Percentiles rank a stretch among this genome's conserved stretches.
These are phyloP conservation scores for Allophyes oxyacanthae DNA, from an alignment of 2,888 invertebrate genomes.

Conservation along the genomic window DNA sequence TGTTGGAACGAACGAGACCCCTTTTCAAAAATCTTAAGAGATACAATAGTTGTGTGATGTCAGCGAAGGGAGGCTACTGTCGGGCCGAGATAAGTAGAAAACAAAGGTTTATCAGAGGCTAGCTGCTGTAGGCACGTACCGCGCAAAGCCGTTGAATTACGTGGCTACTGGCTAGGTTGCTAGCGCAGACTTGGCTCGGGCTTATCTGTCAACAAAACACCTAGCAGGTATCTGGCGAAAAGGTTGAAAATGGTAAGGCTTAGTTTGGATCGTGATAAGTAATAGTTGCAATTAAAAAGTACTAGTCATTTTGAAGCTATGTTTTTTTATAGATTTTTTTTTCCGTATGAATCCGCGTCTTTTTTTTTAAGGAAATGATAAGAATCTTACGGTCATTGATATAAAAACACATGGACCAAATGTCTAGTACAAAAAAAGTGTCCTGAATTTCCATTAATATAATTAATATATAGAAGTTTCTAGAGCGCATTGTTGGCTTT, in stretches of 20 bases:
- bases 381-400: too few species aligned
- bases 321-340: conserved; percentile 1
- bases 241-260: conserved; percentile 44
- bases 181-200: conserved; percentile 72
- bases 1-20: too few species aligned
- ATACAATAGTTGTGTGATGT: conserved; percentile 69
- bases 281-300: background rate
- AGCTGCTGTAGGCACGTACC: conserved; percentile 72
- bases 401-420: too few species aligned
- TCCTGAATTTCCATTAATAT: too few species aligned
- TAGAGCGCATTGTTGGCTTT: too few species aligned
- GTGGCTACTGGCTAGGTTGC: conserved; percentile 59
- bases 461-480: too few species aligned
- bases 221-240: conserved; percentile 65
- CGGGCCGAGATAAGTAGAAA: conserved; percentile 73
- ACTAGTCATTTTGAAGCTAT: background rate
- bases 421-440: too few species aligned
- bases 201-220: conserved; percentile 83
- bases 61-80: conserved; percentile 62
- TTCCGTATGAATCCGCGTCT: too few species aligned
- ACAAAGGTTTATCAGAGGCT: conserved; percentile 78
- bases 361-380: too few species aligned
- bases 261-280: conserved; percentile 34
- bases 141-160: conserved; percentile 76
- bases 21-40: conserved; percentile 56